Evolutionary conservation across 35 echinoderm and acorn worm species (phyloP).

Genomic region (Acanthaster planci): DNA sequence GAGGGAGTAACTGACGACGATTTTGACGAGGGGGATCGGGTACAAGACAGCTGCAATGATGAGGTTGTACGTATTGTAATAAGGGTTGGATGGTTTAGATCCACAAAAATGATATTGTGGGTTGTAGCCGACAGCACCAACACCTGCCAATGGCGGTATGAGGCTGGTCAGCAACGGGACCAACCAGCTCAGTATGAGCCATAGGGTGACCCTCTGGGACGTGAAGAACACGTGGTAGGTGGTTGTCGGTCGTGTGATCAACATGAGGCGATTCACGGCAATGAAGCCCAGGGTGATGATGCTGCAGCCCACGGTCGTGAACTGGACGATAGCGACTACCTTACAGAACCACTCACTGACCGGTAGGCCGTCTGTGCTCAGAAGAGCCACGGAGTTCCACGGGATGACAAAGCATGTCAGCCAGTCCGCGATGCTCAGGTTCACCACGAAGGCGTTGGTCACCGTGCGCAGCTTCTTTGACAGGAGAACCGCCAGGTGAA

Average conservation of each 20-base stretch:
- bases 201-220: not conserved
- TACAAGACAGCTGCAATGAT: conserved; percentile 47
- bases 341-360: not conserved
- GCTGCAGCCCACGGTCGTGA: not conserved
- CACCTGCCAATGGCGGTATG: conserved; percentile 6
- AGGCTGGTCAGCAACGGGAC: conserved; percentile 22
- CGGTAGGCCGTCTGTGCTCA: not conserved
- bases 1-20: conserved; percentile 57
- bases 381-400: conserved; percentile 14
- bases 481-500: not conserved
- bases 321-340: not conserved
- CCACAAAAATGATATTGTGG: not conserved
- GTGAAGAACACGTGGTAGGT: conserved; percentile 5
- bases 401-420: not conserved
- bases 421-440: conserved; percentile 23
- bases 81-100: not conserved
- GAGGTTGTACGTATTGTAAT: conserved; percentile 21
- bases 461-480: conserved; percentile 22
- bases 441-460: conserved; percentile 33
- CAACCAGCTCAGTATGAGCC: conserved; percentile 29
- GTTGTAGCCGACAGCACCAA: conserved; percentile 40
- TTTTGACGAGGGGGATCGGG: conserved; percentile 57
- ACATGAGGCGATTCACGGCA: not conserved
- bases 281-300: not conserved
- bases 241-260: conserved; percentile 19